phyloP scores from a whole-genome alignment of 2,888 invertebrate species.

The Ophion ventricosus region DNA sequence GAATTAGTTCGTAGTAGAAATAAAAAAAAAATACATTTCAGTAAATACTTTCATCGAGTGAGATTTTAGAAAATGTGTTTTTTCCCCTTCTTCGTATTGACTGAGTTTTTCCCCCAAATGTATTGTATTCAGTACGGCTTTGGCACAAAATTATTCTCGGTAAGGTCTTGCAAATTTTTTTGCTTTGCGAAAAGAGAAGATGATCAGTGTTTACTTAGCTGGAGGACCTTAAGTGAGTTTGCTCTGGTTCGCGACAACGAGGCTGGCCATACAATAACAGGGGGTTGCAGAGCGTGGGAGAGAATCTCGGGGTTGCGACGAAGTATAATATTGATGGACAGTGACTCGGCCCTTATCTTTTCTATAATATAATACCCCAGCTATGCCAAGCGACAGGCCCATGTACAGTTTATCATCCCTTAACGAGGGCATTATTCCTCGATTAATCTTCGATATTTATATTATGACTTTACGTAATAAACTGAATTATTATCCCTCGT shows the following conservation, averaged over 20 bases:
- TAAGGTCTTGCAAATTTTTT: background rate
- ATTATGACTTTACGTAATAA: slow-evolving; percentile 76
- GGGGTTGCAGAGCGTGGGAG: slow-evolving; percentile 58
- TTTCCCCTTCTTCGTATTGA: background rate
- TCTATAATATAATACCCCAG: slow-evolving; percentile 51
- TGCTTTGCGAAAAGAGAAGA: slow-evolving; percentile 4
- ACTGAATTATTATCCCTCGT: slow-evolving; percentile 52
- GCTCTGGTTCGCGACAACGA: slow-evolving; percentile 37
- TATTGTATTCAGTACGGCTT: background rate
- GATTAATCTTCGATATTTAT: slow-evolving; percentile 83
- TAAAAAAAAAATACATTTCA: background rate
- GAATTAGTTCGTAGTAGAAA: background rate
- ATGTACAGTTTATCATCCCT: slow-evolving; percentile 78
- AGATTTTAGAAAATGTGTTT: background rate
- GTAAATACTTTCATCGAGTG: background rate
- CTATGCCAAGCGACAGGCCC: slow-evolving; percentile 23
- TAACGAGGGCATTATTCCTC: slow-evolving; percentile 81
- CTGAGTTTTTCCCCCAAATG: background rate
- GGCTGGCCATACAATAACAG: slow-evolving; percentile 47
- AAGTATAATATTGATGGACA: slow-evolving; percentile 81
- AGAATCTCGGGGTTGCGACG: slow-evolving; percentile 57
- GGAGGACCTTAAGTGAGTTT: slow-evolving; percentile 72
- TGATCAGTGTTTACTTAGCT: slow-evolving; percentile 50
- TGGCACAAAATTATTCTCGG: background rate
- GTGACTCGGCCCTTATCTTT: slow-evolving; percentile 79